Evolutionary conservation across 1,140 invertebrate species (phyloP).

Genomic region (Diprion similis): DNA sequence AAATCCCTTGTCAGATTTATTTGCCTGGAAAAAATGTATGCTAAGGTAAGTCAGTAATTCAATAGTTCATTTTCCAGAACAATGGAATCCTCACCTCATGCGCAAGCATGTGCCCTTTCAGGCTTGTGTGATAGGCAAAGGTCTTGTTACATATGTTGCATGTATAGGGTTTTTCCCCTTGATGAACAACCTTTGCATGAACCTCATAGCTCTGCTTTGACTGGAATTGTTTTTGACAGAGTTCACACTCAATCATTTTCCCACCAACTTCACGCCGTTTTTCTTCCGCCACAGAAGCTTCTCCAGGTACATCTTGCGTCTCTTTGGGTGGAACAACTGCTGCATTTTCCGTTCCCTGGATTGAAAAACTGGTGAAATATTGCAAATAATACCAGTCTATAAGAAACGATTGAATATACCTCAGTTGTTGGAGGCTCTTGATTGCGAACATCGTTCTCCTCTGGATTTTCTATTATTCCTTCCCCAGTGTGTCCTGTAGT

Average conservation of each 20-base stretch:
- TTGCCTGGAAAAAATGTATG: conserved; percentile 29
- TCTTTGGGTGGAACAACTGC: conserved; percentile 25
- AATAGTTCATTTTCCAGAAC: conserved; percentile 15
- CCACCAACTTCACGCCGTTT: background rate
- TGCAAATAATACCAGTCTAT: background rate
- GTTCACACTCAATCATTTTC: conserved; percentile 56
- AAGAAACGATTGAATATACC: background rate
- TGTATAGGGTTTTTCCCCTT: conserved; percentile 61
- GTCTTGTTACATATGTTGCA: conserved; percentile 65
- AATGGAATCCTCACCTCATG: conserved; percentile 53
- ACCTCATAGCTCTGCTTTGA: conserved; percentile 65
- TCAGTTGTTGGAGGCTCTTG: conserved; percentile 3
- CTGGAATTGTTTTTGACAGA: conserved; percentile 66
- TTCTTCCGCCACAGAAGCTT: conserved; percentile 19
- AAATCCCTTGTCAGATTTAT: conserved; percentile 60
- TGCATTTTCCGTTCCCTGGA: background rate
- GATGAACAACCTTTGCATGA: conserved; percentile 66
- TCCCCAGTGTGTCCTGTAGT: conserved; percentile 60
- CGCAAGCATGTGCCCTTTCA: conserved; percentile 64
- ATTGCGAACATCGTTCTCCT: conserved; percentile 33
- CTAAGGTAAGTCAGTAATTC: conserved; percentile 16
- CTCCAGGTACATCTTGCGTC: conserved; percentile 22
- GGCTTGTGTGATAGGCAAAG: conserved; percentile 65
- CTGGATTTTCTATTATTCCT: conserved; percentile 45
- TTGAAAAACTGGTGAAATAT: background rate